These are phyloP conservation scores for Pteruthius melanotis DNA, from an alignment of 2,113 vertebrate genomes.

Conservation along the genomic window DNA sequence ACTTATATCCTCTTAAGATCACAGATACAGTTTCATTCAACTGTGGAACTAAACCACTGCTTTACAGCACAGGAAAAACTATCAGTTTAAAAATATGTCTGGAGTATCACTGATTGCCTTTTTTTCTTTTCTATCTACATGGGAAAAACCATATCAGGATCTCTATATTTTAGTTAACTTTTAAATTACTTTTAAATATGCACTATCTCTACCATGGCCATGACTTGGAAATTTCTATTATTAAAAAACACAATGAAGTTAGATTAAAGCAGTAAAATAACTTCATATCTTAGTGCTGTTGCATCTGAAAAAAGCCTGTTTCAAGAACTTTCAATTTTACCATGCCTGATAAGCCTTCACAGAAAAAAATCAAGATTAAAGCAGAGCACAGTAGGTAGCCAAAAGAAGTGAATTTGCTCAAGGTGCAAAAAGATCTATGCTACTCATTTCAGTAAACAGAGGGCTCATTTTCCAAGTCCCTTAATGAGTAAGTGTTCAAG, in stretches of 20 bases:
- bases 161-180: not conserved
- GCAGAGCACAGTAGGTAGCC: not conserved
- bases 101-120: not conserved
- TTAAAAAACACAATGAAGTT: not conserved
- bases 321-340: not conserved
- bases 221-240: not conserved
- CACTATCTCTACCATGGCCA: not conserved
- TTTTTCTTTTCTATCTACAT: not conserved
- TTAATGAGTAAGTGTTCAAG: not conserved
- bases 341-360: not conserved
- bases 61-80: not conserved
- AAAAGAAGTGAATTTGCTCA: not conserved
- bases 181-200: not conserved
- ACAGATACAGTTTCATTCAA: not conserved
- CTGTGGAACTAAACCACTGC: not conserved
- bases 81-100: not conserved
- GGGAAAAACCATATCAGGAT: accelerated
- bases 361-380: not conserved
- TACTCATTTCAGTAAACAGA: not conserved
- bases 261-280: not conserved
- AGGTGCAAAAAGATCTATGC: not conserved
- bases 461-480: not conserved
- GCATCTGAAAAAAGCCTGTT: not conserved
- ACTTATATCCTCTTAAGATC: not conserved
- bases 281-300: not conserved